Percentiles rank a stretch among this genome's conserved stretches.
Conservation (phyloP, 2,113 vertebrate genomes). For the Forbesichthys agassizii region DNA sequence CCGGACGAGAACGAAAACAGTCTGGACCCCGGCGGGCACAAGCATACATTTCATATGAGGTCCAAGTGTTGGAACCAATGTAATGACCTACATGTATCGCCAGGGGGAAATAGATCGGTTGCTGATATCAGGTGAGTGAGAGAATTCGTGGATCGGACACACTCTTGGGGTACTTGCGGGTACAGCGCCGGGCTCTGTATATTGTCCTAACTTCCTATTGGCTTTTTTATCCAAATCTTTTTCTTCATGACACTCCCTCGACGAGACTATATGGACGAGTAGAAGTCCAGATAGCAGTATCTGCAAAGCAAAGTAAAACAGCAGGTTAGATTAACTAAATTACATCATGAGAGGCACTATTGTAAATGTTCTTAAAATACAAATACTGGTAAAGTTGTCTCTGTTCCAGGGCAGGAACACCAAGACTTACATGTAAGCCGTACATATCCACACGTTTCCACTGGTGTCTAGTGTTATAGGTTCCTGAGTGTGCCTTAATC, state of each 20-base stretch:
- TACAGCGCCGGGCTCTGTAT: fast-evolving
- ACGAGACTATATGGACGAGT: slow-evolving; percentile 1
- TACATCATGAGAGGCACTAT: too few relatives aligned
- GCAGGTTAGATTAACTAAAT: too few relatives aligned
- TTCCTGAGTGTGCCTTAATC: not conserved
- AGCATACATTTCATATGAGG: not conserved
- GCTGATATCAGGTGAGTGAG: not conserved
- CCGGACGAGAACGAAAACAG: not conserved
- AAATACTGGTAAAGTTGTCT: not conserved
- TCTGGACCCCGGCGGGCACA: not conserved
- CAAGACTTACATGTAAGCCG: too few relatives aligned
- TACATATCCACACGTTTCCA: too few relatives aligned
- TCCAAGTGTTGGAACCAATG: not conserved
- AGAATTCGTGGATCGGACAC: slow-evolving; percentile 32
- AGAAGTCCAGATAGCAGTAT: slow-evolving; percentile 26
- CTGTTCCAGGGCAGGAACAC: too few relatives aligned
- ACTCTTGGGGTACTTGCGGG: fast-evolving
- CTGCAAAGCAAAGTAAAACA: slow-evolving; percentile 29
- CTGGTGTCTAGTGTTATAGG: not conserved
- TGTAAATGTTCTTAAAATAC: too few relatives aligned
- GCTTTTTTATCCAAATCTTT: slow-evolving; percentile 13
- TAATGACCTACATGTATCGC: slow-evolving; percentile 70
- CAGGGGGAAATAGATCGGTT: slow-evolving; percentile 86
- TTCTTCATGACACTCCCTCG: slow-evolving; percentile 32
- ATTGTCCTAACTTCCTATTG: not conserved